Base-by-base conservation (phyloP, 2,888 invertebrate species). In the Exephanes ischioxanthus region DNA sequence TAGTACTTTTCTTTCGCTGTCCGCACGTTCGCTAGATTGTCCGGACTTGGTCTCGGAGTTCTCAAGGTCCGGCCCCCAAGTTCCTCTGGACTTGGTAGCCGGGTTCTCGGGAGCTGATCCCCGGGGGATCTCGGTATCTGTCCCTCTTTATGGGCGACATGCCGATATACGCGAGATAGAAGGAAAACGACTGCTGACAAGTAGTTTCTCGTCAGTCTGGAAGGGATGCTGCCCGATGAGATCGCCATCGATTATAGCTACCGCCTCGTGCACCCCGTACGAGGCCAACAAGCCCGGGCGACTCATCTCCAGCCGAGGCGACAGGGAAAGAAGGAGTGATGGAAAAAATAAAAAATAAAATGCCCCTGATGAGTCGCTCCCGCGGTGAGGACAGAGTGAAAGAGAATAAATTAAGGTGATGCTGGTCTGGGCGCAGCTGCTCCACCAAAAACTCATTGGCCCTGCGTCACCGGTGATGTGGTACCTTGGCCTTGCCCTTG, bases 401-500 rank as follows among this genome's bases (percentile, higher is more conserved):
- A 87, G 79, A 66, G 87, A 87, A 85, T 87, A 85, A 87, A 87
- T 87, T 85, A 87, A 88, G 87, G 84, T 79, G 86, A 68, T 61
- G 72, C 71, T 55, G 58, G 63, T 78, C 37, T n/a, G 51, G 51
- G n/a, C 41, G 90, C 90, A 89, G 89, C 87, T 89, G 89, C 88
- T 33, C 88, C 82, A 80, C 88, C 89, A 89, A 89, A 89, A 90
- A 89, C 88, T 87, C 87, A 88, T 89, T 89, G 88, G 87, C 84
- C 87, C 86, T 82, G 68, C 80, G 72, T 80, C 67, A 63, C 58
- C 41, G 53, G 58, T 55, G 66, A 55, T 55, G 19, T 14, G 66
- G 72, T 61, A 75, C 71, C 71, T 75, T 80, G 77, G 68, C 84
- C 84, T 81, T 84, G 80, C 84, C 86, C 85, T 86, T 85, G 82